A percentile compares a stretch with the other conserved stretches of the same genome.
phyloP scores from a whole-genome alignment of 2,797 vertebrate species.

The Cyclura pinguis region DNA sequence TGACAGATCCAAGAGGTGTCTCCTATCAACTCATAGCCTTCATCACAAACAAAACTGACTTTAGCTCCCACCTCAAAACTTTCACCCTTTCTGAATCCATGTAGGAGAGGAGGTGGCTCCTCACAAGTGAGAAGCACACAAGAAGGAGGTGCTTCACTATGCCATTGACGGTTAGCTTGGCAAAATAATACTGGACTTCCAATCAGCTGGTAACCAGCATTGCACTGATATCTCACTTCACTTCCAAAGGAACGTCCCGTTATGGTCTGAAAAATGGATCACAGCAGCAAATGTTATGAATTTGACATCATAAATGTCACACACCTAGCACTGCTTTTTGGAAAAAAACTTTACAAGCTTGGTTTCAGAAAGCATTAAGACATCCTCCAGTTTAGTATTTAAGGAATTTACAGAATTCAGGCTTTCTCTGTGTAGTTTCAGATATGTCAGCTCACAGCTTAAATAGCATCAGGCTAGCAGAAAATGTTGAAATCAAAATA shows the following conservation, averaged over 20 bases:
- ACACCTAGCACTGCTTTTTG: neutral
- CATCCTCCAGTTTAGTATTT: neutral
- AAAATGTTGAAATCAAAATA: neutral
- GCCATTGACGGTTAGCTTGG: conserved; percentile 95
- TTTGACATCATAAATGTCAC: conserved; percentile 8
- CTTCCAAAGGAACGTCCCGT: conserved; percentile 87
- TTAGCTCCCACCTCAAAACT: conserved; percentile 89
- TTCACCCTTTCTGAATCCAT: conserved; percentile 86
- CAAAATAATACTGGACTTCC: conserved; percentile 88
- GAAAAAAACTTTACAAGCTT: neutral
- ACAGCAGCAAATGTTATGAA: neutral
- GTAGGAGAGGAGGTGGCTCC: conserved; percentile 85
- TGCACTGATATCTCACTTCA: conserved; percentile 87
- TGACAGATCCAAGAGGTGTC: conserved; percentile 92
- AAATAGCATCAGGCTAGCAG: neutral
- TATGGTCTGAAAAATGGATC: conserved; percentile 78
- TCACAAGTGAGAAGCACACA: conserved; percentile 91
- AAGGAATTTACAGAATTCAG: neutral
- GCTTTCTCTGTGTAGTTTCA: neutral
- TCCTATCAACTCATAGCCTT: conserved; percentile 92
- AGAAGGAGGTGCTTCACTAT: conserved; percentile 85
- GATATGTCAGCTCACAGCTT: neutral
- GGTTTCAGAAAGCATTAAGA: neutral
- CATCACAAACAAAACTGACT: conserved; percentile 90
- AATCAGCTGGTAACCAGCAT: conserved; percentile 85